phyloP scores from a whole-genome alignment of 2,113 vertebrate genomes.

The Tachysurus fulvidraco region DNA sequence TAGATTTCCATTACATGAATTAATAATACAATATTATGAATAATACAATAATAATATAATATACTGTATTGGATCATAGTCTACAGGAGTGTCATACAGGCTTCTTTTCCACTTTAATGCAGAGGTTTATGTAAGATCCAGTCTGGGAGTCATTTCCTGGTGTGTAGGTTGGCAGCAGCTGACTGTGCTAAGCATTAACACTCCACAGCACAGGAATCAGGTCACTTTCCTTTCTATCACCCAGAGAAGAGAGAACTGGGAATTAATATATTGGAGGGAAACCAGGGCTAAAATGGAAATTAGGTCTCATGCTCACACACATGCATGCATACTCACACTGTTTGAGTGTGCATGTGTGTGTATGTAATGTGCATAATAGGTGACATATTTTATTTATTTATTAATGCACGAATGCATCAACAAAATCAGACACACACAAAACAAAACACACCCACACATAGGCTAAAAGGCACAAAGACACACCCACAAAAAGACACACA shows the following conservation, averaged over 20 bases:
- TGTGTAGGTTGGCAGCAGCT: constrained; percentile 44
- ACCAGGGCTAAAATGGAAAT: constrained; percentile 31
- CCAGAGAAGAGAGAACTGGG: constrained; percentile 9
- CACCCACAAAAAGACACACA: neutral
- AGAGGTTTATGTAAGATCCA: neutral
- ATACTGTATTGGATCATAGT: neutral
- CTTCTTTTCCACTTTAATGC: neutral
- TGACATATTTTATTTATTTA: no score
- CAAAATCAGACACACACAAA: neutral
- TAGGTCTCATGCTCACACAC: constrained; percentile 19
- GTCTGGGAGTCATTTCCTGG: constrained; percentile 23
- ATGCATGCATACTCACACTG: neutral
- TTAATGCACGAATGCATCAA: no score
- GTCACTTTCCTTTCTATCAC: constrained; percentile 27
- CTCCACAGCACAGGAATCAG: constrained; percentile 20
- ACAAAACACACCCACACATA: neutral
- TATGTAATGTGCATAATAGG: no score
- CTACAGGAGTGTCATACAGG: neutral
- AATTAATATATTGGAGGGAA: constrained; percentile 25
- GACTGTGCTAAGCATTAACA: constrained; percentile 22
- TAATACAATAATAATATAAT: no score
- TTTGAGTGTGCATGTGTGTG: no score
- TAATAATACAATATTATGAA: no score
- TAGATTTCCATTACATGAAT: neutral
- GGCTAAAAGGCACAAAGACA: constrained; percentile 26